A percentile compares a stretch with the other conserved stretches of the same genome.
Evolutionary conservation across 2,888 invertebrate species (phyloP).

Genomic region (Amphiduros pacificus): DNA sequence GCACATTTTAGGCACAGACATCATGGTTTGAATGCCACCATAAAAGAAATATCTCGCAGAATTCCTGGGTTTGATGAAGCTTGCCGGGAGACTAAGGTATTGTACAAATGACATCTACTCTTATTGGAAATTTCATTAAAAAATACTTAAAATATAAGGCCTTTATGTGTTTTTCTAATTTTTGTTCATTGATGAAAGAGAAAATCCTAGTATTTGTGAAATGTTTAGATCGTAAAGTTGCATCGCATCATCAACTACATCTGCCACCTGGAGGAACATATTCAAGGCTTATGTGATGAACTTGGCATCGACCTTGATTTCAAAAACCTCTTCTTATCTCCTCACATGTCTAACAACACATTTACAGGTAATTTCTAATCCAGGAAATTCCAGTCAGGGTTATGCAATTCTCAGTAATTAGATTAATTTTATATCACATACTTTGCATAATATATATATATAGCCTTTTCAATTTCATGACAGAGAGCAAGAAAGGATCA

Average conservation of each 20-base stretch:
- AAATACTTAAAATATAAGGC: background rate
- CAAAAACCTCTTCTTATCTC: constrained; percentile 27
- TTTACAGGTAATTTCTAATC: no score
- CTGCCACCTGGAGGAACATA: constrained; percentile 48
- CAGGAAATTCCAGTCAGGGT: no score
- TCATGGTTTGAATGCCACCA: constrained; percentile 48
- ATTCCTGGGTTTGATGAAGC: constrained; percentile 47
- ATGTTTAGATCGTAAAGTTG: constrained; percentile 54
- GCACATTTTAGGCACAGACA: constrained; percentile 45
- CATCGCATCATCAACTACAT: constrained; percentile 52
- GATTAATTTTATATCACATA: no score
- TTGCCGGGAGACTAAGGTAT: constrained; percentile 49
- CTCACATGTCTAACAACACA: constrained; percentile 15
- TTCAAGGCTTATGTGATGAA: constrained; percentile 31
- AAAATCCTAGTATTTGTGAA: no score
- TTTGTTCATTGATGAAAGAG: background rate
- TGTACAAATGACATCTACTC: background rate
- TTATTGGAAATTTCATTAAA: background rate
- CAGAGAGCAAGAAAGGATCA: no score
- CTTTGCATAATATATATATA: no score
- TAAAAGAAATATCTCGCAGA: constrained; percentile 42
- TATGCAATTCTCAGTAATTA: no score
- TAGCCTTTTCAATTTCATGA: no score
- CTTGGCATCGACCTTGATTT: constrained; percentile 26
- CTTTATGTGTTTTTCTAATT: background rate